Evolutionary conservation across 2,113 vertebrate genomes (phyloP).

Genomic region (Todiramphus saurophagus): DNA sequence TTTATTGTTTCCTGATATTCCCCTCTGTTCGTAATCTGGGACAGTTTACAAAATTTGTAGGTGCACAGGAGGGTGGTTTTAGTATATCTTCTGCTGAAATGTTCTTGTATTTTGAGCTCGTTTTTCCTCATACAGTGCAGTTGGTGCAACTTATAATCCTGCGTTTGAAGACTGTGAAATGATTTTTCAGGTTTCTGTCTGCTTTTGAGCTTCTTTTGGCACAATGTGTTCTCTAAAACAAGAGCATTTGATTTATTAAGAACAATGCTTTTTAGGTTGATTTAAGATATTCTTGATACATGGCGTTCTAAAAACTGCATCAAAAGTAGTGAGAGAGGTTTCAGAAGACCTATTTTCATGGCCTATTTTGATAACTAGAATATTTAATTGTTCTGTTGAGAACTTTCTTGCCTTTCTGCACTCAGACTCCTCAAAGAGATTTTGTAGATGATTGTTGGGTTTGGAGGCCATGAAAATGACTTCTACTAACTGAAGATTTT

Average conservation of each 20-base stretch:
- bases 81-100: not conserved
- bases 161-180: not conserved
- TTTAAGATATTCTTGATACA: not conserved
- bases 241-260: not conserved
- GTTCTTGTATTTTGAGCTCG: not conserved
- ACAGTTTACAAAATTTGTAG: not conserved
- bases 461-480: not conserved
- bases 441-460: not conserved
- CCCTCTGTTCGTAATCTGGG: not conserved
- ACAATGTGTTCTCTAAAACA: not conserved
- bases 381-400: not conserved
- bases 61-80: not conserved
- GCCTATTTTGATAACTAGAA: not conserved
- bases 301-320: not conserved
- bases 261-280: not conserved
- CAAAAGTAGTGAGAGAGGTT: not conserved
- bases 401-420: not conserved
- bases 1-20: not conserved
- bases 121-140: not conserved
- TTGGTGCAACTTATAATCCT: not conserved
- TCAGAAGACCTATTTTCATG: not conserved
- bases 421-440: not conserved
- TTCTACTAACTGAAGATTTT: not conserved
- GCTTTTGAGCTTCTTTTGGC: not conserved
- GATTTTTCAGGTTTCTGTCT: not conserved